Evolutionary conservation across 37 sponge, comb jelly and placozoan genomes (phyloP), one percentile per base, ranked within the genome.

Genomic region (Petrosia ficiformis): DNA sequence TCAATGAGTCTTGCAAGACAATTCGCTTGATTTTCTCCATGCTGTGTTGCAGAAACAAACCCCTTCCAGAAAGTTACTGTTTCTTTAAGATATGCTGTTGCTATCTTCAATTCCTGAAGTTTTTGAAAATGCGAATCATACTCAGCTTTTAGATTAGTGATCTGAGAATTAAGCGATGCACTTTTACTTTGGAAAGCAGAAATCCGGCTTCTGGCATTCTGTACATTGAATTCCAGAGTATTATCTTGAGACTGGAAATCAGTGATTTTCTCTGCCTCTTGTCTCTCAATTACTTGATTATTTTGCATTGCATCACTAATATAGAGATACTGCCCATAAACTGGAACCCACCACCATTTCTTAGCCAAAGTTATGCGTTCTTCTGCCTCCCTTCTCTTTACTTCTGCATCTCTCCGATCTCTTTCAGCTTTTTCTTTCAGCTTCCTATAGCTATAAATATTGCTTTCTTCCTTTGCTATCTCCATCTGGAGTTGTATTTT

Each of bases 231-330:
- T 34, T 24, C 56, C 2, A 59, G 41, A 0, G 36, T 1, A 33
- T 79, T 69, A 79, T 21, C 52, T 33, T 37, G 28, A 3, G 59
- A 1, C 24, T 33, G 14, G 25, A 54, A 57, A 11, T 24, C 1
- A 21, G 57, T 4, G 80, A 60, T 1, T 29, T 21, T 1, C 22
- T 70, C 21, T 14, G 54, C 8, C 54, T 48, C 54, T 48, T 14
- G 8, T 8, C 14, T 48, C 14, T 19, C 14, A 19, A 48, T 48
- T 48, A 14, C 54, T 19, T 8, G 14, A 14, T 48, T 48, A 21
- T 48, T 41, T 58, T 60, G 66, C 30, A 61, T 39, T 42, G 59
- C 36, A 0, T 67, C 70, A 82, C 70, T 70, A 33, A 82, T 0
- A 44, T n/a, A 34, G 16, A 68, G 75, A 56, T 39, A 44, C 44